These are phyloP conservation scores for Dufourea novaeangliae DNA, from an alignment of 1,140 invertebrate genomes.

Conservation along the genomic window DNA sequence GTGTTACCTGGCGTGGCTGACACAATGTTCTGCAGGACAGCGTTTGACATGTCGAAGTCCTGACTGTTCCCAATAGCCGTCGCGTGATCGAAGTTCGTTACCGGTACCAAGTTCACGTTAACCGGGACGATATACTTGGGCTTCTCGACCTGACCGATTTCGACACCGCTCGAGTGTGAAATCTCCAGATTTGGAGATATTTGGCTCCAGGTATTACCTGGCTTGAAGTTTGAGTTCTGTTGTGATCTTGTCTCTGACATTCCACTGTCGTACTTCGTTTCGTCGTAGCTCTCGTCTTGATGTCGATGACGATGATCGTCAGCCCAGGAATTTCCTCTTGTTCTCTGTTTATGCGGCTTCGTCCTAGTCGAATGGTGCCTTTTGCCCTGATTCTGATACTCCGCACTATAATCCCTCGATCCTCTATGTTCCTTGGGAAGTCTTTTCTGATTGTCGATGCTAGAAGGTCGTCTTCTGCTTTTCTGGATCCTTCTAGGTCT, in stretches of 20 bases:
- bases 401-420: conserved; percentile 50
- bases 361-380: conserved; percentile 51
- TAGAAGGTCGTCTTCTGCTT: conserved; percentile 67
- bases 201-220: conserved; percentile 71
- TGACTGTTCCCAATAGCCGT: conserved; percentile 77
- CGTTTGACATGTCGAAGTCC: conserved; percentile 78
- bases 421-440: conserved; percentile 74
- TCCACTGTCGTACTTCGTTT: conserved; percentile 37
- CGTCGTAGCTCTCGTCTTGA: conserved; percentile 64
- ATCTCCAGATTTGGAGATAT: conserved; percentile 70
- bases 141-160: conserved; percentile 75
- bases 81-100: conserved; percentile 76
- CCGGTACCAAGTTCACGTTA: conserved; percentile 74
- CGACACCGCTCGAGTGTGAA: conserved; percentile 69
- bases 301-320: conserved; percentile 62
- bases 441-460: conserved; percentile 60
- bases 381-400: conserved; percentile 63
- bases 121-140: conserved; percentile 75
- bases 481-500: conserved; percentile 71
- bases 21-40: conserved; percentile 70
- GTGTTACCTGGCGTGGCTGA: conserved; percentile 63
- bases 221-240: conserved; percentile 8
- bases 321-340: conserved; percentile 66
- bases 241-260: conserved; percentile 38
- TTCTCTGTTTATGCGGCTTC: conserved; percentile 66